Conservation (phyloP, 2,113 vertebrate species). For the Cyphomyrus discorhynchus region DNA sequence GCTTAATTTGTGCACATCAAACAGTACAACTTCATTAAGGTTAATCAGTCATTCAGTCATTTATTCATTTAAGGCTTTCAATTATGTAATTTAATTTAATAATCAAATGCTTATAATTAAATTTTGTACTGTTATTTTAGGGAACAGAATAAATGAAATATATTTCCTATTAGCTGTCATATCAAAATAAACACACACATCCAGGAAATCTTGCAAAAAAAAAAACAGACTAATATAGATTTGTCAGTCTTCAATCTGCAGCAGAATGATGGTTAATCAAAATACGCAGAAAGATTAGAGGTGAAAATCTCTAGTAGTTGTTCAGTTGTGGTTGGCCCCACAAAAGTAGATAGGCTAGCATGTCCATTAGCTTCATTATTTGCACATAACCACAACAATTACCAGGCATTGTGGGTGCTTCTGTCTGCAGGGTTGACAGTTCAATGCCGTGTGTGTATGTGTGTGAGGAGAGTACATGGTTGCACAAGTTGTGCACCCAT, state of each 20-base stretch:
- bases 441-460: background rate
- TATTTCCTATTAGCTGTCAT: background rate
- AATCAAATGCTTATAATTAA: conserved; percentile 5
- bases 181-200: background rate
- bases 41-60: conserved; percentile 4
- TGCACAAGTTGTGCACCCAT: background rate
- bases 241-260: background rate
- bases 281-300: background rate
- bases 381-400: background rate
- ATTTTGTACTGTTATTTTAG: background rate
- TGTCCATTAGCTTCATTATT: background rate
- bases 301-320: background rate
- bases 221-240: background rate
- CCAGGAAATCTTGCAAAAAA: background rate
- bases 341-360: background rate
- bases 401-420: background rate
- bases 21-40: conserved; percentile 2
- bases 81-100: background rate
- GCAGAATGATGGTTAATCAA: background rate
- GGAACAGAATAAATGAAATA: background rate
- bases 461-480: background rate
- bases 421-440: background rate
- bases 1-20: background rate
- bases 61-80: background rate
- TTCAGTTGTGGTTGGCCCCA: background rate